phyloP scores from a whole-genome alignment of 2,113 vertebrate genomes.

The Cairina moschata region DNA sequence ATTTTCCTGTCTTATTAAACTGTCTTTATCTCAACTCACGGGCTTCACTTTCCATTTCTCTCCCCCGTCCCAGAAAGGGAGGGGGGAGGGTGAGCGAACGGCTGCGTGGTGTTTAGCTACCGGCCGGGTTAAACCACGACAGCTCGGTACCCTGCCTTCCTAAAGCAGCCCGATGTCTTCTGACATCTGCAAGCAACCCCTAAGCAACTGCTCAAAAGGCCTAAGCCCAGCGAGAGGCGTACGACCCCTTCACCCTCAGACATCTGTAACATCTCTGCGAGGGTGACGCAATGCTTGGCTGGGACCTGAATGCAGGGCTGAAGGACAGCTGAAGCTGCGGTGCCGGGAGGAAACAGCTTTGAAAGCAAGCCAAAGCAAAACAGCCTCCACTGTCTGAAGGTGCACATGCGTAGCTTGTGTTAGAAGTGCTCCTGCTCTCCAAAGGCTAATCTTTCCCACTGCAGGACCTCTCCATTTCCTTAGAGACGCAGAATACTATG shows the following conservation, averaged over 20 bases:
- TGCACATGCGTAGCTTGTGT: not conserved
- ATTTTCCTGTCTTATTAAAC: no score
- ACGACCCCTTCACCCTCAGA: not conserved
- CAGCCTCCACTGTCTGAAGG: not conserved
- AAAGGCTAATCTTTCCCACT: not conserved
- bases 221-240: not conserved
- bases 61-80: no score
- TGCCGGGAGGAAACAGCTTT: not conserved
- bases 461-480: not conserved
- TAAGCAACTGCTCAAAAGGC: not conserved
- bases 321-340: not conserved
- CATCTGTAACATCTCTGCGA: not conserved
- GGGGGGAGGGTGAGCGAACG: no score
- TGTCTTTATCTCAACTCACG: no score
- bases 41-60: no score
- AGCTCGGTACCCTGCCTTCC: not conserved
- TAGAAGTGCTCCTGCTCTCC: not conserved
- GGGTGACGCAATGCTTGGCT: not conserved
- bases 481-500: not conserved
- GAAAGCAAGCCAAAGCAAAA: not conserved
- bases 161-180: not conserved
- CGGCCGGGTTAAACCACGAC: no score
- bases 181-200: not conserved
- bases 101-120: no score
- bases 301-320: not conserved